Evolutionary conservation across 2,113 vertebrate species (phyloP), one percentile per base, ranked within the genome.

Genomic region (Okapia johnstoni): DNA sequence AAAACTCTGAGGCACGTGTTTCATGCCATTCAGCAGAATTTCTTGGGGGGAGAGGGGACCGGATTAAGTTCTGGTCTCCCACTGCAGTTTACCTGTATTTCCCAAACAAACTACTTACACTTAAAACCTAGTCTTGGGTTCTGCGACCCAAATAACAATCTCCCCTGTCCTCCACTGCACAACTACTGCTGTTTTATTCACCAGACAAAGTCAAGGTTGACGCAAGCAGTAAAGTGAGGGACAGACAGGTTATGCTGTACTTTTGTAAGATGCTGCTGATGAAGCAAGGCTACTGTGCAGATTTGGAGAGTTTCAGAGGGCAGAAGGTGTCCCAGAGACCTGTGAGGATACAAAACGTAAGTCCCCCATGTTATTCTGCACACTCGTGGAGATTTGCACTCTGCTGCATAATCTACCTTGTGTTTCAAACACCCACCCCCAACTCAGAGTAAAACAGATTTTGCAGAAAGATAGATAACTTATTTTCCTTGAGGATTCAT

Each of bases 1-100:
- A 36, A 80, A 36, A 55, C 76, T 8, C 19, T 2, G 57, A 33
- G 60, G 23, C 76, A 36, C 0, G 2, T 3, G 23, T 28, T 73
- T 66, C 12, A 66, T 7, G 3, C 8, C 0, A 0, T 23, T 81
- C 12, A 13, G 30, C 10, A 33, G 90, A 14, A 6, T 46, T 26
- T 30, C 85, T 13, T n/a, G 13, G 40, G 26, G 14, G 36, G 16
- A 15, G n/a, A 33, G 0, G 7, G 17, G 11, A 21, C 0, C 2
- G 36, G 26, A 28, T 66, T 25, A 25, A 19, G 30, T 46, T 23
- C 17, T 2, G 23, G 14, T 54, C 70, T 70, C 28, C 50, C 13
- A 40, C 0, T 26, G 50, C 2, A 40, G 43, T 36, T 79, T 52
- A 40, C 26, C 13, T 17, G 26, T 15, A 14, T 36, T 80, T 73